phyloP scores from a whole-genome alignment of 2,113 vertebrate species.

The Orientallactaga bullata region DNA sequence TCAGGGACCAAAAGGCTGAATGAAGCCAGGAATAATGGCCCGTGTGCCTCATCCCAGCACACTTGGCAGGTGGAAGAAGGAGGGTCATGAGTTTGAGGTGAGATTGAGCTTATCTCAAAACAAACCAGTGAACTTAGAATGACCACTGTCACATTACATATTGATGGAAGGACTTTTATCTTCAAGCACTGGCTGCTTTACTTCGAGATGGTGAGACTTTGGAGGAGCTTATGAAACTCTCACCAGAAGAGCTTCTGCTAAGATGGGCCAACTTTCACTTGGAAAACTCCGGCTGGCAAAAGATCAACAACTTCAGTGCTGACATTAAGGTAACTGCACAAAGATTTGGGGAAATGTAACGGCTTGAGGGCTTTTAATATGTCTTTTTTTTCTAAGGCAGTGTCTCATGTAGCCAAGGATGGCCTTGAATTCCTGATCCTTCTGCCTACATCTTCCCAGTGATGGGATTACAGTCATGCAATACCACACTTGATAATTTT shows the following conservation, averaged over 20 bases:
- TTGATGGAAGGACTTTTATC: neutral
- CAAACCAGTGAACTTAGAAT: neutral
- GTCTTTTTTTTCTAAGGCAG: neutral
- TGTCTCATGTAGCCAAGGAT: too few relatives aligned
- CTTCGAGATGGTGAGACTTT: conserved; percentile 96
- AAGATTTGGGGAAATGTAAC: neutral
- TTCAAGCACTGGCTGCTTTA: conserved; percentile 94
- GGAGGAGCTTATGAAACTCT: conserved; percentile 97
- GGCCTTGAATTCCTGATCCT: too few relatives aligned
- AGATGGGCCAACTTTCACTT: conserved; percentile 98
- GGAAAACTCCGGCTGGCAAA: conserved; percentile 92
- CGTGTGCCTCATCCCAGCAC: neutral
- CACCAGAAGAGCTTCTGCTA: conserved; percentile 96
- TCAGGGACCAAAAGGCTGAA: neutral
- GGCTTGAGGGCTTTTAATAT: neutral
- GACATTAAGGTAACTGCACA: conserved; percentile 93
- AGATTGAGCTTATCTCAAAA: neutral
- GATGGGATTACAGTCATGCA: too few relatives aligned
- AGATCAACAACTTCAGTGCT: conserved; percentile 97
- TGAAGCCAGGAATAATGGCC: neutral
- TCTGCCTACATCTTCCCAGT: too few relatives aligned
- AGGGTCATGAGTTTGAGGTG: neutral
- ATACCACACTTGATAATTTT: too few relatives aligned
- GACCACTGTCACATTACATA: neutral
- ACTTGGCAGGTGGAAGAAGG: neutral